A percentile compares a stretch with the other conserved stretches of the same genome.
phyloP scores from a whole-genome alignment of 2,797 vertebrate genomes.

The Chaetophractus vellerosus region DNA sequence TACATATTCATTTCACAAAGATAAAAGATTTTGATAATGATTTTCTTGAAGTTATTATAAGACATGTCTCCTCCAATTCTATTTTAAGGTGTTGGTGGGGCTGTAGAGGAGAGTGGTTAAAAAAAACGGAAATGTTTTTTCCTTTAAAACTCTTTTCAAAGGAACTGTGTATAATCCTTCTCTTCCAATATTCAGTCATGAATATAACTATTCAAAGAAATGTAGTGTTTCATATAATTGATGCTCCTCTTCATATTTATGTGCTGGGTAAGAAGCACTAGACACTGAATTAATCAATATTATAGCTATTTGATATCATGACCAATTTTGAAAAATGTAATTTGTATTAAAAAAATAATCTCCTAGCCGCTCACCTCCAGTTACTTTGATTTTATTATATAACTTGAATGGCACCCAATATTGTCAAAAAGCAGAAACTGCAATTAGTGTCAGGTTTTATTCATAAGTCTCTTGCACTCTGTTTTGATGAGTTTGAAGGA shows the following conservation, averaged over 20 bases:
- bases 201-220: background rate
- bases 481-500: background rate
- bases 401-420: background rate
- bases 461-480: background rate
- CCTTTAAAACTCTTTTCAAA: constrained; percentile 6
- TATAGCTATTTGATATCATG: background rate
- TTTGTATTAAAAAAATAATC: background rate
- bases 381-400: background rate
- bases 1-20: constrained; percentile 30
- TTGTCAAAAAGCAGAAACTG: background rate
- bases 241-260: background rate
- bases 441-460: background rate
- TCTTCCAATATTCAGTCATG: background rate
- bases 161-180: background rate
- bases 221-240: background rate
- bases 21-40: background rate
- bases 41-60: background rate
- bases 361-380: background rate
- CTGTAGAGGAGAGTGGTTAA: background rate
- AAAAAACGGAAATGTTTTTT: background rate
- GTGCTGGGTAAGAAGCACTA: background rate
- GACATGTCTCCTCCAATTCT: background rate
- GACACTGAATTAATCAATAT: background rate
- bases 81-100: background rate
- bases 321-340: background rate